These are phyloP conservation scores for Pseudochaenichthys georgianus DNA, from an alignment of 2,797 vertebrate genomes.

Conservation along the genomic window DNA sequence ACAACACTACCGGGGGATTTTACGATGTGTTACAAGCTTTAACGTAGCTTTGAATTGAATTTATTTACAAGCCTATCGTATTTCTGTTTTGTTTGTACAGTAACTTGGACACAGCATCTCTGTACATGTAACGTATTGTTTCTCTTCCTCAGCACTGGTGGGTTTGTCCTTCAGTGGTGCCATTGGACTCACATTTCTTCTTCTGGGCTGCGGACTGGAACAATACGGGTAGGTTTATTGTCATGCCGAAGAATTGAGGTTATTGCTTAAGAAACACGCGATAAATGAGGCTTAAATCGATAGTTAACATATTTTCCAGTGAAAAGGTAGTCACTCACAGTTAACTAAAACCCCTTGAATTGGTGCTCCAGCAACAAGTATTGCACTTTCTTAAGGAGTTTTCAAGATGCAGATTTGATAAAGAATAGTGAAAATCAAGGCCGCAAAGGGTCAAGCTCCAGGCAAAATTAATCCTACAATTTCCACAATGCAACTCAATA, in stretches of 20 bases:
- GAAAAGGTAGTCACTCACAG: neutral
- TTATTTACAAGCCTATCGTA: fast-evolving
- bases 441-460: neutral
- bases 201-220: conserved; percentile 93
- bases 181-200: conserved; percentile 94
- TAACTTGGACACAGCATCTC: neutral
- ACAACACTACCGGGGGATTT: neutral
- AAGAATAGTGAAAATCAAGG: neutral
- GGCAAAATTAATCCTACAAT: conserved; percentile 3
- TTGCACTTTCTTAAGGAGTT: neutral
- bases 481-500: conserved; percentile 22
- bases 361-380: neutral
- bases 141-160: conserved; percentile 88
- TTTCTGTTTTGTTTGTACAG: neutral
- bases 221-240: conserved; percentile 88
- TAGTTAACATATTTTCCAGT: neutral
- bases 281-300: neutral
- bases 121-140: neutral
- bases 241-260: neutral
- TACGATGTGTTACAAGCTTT: fast-evolving
- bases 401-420: neutral
- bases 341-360: neutral
- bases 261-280: neutral
- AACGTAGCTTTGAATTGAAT: neutral
- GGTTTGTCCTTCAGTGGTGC: conserved; percentile 95